Conservation (phyloP, 1,140 invertebrate genomes). For the Pachypeltis micranthus region DNA sequence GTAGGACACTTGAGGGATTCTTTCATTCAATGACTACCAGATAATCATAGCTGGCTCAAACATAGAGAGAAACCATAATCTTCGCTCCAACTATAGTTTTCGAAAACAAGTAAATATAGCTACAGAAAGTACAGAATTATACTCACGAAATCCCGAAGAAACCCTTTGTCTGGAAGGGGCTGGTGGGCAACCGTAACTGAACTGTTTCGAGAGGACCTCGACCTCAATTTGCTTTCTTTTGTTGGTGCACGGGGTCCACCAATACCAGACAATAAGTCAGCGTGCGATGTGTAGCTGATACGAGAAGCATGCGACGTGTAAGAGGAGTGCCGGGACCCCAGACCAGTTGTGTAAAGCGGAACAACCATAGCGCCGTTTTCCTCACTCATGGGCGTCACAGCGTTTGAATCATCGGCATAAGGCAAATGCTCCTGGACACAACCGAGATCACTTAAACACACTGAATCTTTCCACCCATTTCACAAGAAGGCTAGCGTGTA, state of each 20-base stretch:
- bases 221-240: constrained; percentile 69
- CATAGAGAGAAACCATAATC: no score
- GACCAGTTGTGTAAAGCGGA: constrained; percentile 63
- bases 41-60: no score
- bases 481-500: no score
- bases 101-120: no score
- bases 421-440: constrained; percentile 77
- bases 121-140: no score
- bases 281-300: constrained; percentile 85
- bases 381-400: constrained; percentile 95
- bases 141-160: constrained; percentile 24
- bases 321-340: constrained; percentile 71
- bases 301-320: constrained; percentile 88
- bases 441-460: constrained; percentile 20
- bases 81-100: no score
- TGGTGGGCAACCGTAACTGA: constrained; percentile 25
- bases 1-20: no score
- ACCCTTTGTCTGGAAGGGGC: constrained; percentile 22
- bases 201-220: constrained; percentile 49
- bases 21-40: no score
- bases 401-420: constrained; percentile 93
- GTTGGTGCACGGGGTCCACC: constrained; percentile 49
- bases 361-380: constrained; percentile 91
- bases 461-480: neutral
- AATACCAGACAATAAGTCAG: constrained; percentile 58